Base-by-base conservation (phyloP, 2,888 invertebrate genomes). In the Apamea monoglypha region DNA sequence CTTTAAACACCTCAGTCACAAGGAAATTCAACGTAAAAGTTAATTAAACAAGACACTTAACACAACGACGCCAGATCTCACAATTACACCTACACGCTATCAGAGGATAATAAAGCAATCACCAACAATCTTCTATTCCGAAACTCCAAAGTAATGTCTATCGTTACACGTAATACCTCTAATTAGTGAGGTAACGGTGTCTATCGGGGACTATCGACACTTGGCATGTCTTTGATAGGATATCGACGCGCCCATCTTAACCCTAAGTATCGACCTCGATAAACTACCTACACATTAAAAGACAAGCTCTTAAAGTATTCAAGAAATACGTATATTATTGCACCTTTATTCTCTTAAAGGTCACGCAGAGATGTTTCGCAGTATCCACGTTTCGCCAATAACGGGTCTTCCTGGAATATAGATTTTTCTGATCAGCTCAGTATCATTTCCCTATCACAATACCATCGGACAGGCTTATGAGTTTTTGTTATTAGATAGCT, bases 181-280 rank as follows among this genome's bases (percentile, higher is more conserved):
- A 93, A 93, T 94, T 94, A 93, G 89, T 90, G 88, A 89, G 75
- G 81, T 88, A 90, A 89, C 89, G 89, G 92, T 88, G 86, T 84
- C 82, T 81, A 85, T 76, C 81, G 89, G 87, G 89, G 80, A 81
- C 88, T 89, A 91, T 91, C 91, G 90, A 92, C 92, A 92, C 92
- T 91, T 90, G 83, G 87, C 84, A 87, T 88, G 90, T 90, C 90
- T 88, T 89, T 82, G 92, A 92, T 91, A 91, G 88, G 88, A 87
- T 92, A 93, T 92, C 92, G 86, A 86, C 89, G 88, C 80, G 86
- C 87, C 86, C 90, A 91, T 91, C 91, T 87, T 88, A 88, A 88
- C 89, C 90, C 85, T 81, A 78, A 63, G 82, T 72, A 80, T 83
- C 83, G 87, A 90, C 90, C 86, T 87, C 89, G 76, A 89, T 89